Evolutionary conservation across 2,888 invertebrate species (phyloP).

Genomic region (Serripes groenlandicus): DNA sequence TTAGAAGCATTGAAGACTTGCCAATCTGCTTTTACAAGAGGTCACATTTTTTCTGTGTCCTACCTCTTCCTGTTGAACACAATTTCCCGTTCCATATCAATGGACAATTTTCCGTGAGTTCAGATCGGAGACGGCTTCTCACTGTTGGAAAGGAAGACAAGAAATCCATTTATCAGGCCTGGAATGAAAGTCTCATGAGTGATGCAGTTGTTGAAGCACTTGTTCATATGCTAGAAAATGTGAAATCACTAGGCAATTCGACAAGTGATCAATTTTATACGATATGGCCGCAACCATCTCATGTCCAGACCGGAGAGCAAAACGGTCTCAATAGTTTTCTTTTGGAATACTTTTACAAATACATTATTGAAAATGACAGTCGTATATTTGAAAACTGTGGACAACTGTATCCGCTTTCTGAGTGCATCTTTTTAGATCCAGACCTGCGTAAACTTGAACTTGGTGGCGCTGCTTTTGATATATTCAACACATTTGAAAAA

Average conservation of each 20-base stretch:
- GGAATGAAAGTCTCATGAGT: conserved; percentile 64
- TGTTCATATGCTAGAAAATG: conserved; percentile 47
- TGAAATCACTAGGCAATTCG: neutral
- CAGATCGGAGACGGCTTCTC: conserved; percentile 76
- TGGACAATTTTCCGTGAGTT: conserved; percentile 80
- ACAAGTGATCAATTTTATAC: conserved; percentile 33
- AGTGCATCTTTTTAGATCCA: conserved; percentile 55
- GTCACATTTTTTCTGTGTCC: conserved; percentile 72
- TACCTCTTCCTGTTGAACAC: conserved; percentile 79
- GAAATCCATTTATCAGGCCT: conserved; percentile 38
- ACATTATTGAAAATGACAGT: conserved; percentile 8
- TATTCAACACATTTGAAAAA: conserved; percentile 12
- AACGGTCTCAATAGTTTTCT: neutral
- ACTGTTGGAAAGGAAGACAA: conserved; percentile 78
- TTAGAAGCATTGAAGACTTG: conserved; percentile 16
- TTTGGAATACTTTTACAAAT: conserved; percentile 37
- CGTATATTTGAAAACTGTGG: conserved; percentile 48
- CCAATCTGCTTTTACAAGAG: conserved; percentile 68
- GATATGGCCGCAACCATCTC: conserved; percentile 66
- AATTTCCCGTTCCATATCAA: conserved; percentile 82
- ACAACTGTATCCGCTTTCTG: conserved; percentile 25
- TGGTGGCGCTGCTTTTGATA: conserved; percentile 36
- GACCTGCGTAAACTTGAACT: conserved; percentile 25
- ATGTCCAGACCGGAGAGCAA: too few relatives aligned
- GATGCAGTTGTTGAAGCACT: conserved; percentile 62